These are phyloP conservation scores for Mustelus asterias DNA, from an alignment of 2,113 vertebrate genomes.

Conservation along the genomic window DNA sequence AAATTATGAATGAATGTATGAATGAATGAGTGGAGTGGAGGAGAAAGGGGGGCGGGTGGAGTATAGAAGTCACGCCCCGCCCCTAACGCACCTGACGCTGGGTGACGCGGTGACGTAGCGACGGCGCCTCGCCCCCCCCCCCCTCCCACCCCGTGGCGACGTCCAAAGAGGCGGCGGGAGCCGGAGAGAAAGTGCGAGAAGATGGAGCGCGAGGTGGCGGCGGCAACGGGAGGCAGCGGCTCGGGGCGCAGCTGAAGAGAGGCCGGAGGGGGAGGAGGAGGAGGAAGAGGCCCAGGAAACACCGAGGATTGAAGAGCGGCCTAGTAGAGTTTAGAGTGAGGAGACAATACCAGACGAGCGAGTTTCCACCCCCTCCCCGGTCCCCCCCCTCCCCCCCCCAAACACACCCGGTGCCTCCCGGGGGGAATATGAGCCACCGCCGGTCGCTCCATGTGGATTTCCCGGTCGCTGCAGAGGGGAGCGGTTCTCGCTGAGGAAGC, in stretches of 20 bases:
- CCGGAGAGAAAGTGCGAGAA: background rate
- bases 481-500: constrained; percentile 34
- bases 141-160: background rate
- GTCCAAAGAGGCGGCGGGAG: background rate
- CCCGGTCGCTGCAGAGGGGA: constrained; percentile 31
- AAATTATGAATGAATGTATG: constrained; percentile 3
- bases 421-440: constrained; percentile 35
- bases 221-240: background rate
- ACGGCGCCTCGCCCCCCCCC: background rate
- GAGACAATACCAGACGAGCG: background rate
- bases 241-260: background rate
- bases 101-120: background rate
- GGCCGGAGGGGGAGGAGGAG: background rate
- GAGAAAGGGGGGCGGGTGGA: too few relatives aligned
- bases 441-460: constrained; percentile 31
- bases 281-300: background rate
- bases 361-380: background rate
- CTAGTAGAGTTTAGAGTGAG: background rate
- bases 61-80: too few relatives aligned
- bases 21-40: background rate
- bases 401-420: background rate
- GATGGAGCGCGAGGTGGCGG: constrained; percentile 7
- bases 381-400: background rate
- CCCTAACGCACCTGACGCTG: background rate
- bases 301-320: background rate